These are phyloP conservation scores for Drosophila phalerata DNA, from an alignment of 2,888 invertebrate species.

Conservation along the genomic window DNA sequence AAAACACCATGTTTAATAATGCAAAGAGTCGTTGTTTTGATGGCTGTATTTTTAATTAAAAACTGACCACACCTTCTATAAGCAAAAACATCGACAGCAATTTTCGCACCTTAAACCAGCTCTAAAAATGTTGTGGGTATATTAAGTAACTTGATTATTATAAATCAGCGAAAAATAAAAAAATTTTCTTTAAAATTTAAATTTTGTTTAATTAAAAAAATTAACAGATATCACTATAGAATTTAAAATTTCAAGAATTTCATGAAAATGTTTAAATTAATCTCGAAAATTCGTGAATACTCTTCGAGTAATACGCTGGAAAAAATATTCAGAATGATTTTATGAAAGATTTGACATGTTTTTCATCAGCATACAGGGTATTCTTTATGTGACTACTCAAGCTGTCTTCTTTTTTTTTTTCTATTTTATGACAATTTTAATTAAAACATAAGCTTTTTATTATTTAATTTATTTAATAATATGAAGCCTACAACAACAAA, in stretches of 20 bases:
- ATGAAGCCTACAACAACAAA: conserved; percentile 41
- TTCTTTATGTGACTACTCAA: neutral
- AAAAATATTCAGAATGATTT: no score
- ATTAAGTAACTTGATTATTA: no score
- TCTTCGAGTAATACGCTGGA: no score
- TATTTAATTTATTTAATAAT: conserved; percentile 68
- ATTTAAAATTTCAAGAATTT: no score
- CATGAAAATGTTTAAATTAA: no score
- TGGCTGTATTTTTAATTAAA: conserved; percentile 64
- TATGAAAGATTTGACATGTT: neutral
- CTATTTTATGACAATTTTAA: conserved; percentile 54
- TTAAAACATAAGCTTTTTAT: conserved; percentile 69
- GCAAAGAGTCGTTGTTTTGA: conserved; percentile 5
- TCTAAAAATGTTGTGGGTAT: neutral
- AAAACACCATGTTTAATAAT: conserved; percentile 12
- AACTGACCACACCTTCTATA: conserved; percentile 58
- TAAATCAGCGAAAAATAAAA: no score
- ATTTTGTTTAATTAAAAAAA: no score
- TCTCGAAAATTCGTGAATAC: no score
- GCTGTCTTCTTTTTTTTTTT: conserved; percentile 9
- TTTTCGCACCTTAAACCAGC: neutral
- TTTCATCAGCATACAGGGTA: conserved; percentile 1
- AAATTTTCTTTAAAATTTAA: no score
- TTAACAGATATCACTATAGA: no score
- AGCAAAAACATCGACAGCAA: conserved; percentile 48